Evolutionary conservation across 2,888 invertebrate species (phyloP), one percentile per base, ranked within the genome.

Genomic region (Volucella zonaria): DNA sequence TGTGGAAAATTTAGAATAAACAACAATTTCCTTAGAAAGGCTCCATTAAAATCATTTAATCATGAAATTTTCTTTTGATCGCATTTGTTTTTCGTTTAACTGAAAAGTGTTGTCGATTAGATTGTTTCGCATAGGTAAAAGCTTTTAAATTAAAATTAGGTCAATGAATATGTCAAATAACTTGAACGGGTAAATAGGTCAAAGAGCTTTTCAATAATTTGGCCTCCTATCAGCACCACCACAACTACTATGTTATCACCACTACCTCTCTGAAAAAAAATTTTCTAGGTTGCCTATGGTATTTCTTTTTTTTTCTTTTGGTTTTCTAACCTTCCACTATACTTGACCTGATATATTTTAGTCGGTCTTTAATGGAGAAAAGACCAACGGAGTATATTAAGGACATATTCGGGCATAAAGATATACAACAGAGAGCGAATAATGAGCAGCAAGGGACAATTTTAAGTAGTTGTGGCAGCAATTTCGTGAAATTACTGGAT

Each of bases 171-270:
- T 67, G 62, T 62, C 45, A 61, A 73, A 58, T 67, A 61, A 31
- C 70, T 74, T 82, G 52, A 73, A 54, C 23, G 73, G 14, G 67
- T 56, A 78, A 82, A 78, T 73, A 38, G 78, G 82, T 78, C 73
- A 68, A 14, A 58, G 42, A 78, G 78, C 78, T 82, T 68, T 51
- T 58, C 67, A 67, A 67, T 61, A 14, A 42, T 18, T 62, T 40
- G 12, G 42, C 59, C 51, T 76, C 23, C 45, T 66, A 18, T 10
- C 12, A 59, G 6, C 18, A 51, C 40, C 18, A 23, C 18, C 18
- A 23, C 18, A 23, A 23, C 18, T 23, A 3, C 18, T 23, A n/a
- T n/a, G n/a, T n/a, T n/a, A 23, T 23, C 18, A 23, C 18, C 40
- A 9, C 15, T n/a, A 54, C 51, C 23, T 42, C 12, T 12, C 12